Base-by-base conservation (phyloP, 1,140 invertebrate genomes). In the Pseudomyrmex flavicornis region DNA sequence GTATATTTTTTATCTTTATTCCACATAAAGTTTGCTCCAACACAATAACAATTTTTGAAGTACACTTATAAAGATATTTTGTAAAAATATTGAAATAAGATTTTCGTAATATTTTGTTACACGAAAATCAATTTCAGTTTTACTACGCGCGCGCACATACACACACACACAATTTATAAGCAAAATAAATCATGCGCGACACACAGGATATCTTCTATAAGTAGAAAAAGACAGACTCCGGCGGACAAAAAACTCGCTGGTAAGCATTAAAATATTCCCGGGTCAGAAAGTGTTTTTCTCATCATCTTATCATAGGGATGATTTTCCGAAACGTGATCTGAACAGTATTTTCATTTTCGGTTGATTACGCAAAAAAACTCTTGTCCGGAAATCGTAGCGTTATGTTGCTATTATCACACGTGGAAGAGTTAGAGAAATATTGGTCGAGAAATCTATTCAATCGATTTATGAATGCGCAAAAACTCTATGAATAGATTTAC, bases 241-340 rank as follows among this genome's bases (percentile, higher is more conserved):
- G 62, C 59, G 61, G 58, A 88, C 56, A 59, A 63, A 68, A 79
- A 68, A 62, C 50, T 52, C 66, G 50, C 46, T 69, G 44, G 59
- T 69, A 48, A 84, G 46, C 63, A 50, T 80, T 83, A 84, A 82
- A 84, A 80, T 84, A 88, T 88, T 89, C 56, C 26, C 65, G 7
- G 58, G 1, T 10, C 56, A 52, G 58, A 48, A 86, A 66, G 13
- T 58, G 26, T 46, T 44, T 83, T 58, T 63, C 48, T 82, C 59
- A 74, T 79, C 2, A 74, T 35, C 20, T 10, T 50, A 4, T 44
- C 52, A 44, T 56, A 22, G n/a, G n/a, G 50, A 70, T 72, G 20
- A 0, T 35, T 26, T 26, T 26, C 50, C 15, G 10, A 35, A 61
- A 58, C 46, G 69, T 82, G 48, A 79, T 58, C 50, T 50, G 15